Evolutionary conservation across 2,113 vertebrate genomes (phyloP).

Genomic region (Trogon melanurus): DNA sequence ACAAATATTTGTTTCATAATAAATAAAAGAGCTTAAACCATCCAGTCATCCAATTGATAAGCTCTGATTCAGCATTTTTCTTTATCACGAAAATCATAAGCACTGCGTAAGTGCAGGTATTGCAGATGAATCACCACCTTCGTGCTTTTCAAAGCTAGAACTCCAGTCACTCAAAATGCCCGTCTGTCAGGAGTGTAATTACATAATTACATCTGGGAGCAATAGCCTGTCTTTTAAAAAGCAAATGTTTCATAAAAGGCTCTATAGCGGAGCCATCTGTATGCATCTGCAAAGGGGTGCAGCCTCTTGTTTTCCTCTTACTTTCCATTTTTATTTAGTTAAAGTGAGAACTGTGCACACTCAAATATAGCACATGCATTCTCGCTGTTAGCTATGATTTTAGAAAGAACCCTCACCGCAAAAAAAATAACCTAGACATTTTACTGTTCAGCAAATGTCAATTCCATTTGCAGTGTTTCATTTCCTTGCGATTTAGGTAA

Average conservation of each 20-base stretch:
- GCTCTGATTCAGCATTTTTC: not conserved
- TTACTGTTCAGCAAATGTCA: not conserved
- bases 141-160: not conserved
- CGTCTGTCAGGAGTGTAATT: not conserved
- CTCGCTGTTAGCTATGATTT: not conserved
- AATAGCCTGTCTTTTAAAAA: not conserved
- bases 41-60: not conserved
- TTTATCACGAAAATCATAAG: not conserved
- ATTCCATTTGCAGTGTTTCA: not conserved
- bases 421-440: not conserved
- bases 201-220: not conserved
- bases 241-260: not conserved
- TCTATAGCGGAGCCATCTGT: not conserved
- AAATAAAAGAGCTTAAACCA: not conserved
- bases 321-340: not conserved
- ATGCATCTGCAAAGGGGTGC: not conserved
- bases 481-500: not conserved
- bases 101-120: not conserved
- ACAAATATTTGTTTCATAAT: not conserved
- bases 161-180: not conserved
- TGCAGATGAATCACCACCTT: not conserved
- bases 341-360: not conserved
- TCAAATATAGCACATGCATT: not conserved
- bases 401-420: not conserved
- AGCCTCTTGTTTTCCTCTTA: accelerated